Conservation (phyloP, 2,113 vertebrate genomes). For the Pluvialis apricaria region DNA sequence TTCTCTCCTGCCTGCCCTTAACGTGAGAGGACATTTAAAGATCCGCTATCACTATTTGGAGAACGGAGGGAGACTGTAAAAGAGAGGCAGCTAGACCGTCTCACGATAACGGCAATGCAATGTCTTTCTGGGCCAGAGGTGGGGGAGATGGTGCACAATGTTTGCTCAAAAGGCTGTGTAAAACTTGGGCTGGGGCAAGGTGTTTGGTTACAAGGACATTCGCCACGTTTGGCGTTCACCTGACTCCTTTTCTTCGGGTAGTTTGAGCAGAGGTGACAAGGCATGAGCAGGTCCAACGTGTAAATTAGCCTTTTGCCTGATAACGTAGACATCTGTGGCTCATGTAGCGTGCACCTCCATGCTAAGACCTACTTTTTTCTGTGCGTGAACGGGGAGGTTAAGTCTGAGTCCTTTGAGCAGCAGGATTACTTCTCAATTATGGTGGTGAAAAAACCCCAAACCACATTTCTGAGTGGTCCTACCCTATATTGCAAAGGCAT, state of each 20-base stretch:
- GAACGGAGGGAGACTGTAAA: neutral
- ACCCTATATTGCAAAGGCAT: neutral
- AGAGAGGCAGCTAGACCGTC: neutral
- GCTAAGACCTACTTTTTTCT: neutral
- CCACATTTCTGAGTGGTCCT: neutral
- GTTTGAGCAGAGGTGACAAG: neutral
- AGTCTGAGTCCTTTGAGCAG: neutral
- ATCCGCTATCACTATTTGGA: neutral
- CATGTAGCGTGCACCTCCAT: fast-evolving
- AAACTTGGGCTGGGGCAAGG: neutral
- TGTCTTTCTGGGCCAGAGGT: neutral
- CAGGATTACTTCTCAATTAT: neutral
- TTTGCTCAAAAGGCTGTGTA: neutral
- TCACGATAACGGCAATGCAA: neutral
- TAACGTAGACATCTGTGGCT: fast-evolving
- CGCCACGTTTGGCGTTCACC: neutral
- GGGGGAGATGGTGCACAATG: neutral
- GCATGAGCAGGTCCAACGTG: neutral
- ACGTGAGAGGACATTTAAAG: neutral
- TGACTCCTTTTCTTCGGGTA: neutral
- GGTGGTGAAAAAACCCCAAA: neutral
- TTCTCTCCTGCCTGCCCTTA: neutral
- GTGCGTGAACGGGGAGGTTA: neutral
- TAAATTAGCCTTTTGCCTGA: neutral
- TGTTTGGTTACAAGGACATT: neutral